Conservation (phyloP, 2,113 vertebrate genomes). For the Phainopepla nitens region DNA sequence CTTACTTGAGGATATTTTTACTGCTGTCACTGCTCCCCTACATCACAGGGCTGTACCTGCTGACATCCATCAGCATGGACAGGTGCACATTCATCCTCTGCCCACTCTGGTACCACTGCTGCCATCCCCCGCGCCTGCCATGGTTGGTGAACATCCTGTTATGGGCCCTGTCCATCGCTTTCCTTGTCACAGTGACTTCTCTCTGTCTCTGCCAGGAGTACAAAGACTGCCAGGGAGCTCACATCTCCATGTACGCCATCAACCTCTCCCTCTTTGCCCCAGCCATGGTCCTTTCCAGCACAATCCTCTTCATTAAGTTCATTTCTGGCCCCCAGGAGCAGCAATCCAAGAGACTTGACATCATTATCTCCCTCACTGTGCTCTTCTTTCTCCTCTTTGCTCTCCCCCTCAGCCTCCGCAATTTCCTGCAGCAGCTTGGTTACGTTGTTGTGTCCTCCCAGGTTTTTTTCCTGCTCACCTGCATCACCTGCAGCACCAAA, state of each 20-base stretch:
- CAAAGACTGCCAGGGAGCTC: not conserved
- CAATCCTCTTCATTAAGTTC: no score
- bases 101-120: constrained; percentile 15
- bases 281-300: constrained; percentile 18
- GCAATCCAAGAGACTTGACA: no score
- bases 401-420: not conserved
- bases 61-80: not conserved
- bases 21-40: not conserved
- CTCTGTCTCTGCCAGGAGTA: not conserved
- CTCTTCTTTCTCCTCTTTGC: not conserved
- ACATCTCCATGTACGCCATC: not conserved
- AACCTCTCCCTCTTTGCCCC: not conserved
- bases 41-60: not conserved
- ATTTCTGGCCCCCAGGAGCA: no score
- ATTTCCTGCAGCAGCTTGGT: not conserved
- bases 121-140: not conserved
- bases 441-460: fast-evolving
- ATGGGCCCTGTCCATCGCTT: constrained; percentile 39
- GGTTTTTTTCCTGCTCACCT: not conserved
- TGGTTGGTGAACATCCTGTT: constrained; percentile 10
- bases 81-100: not conserved
- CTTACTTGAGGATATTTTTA: not conserved
- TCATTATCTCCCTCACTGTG: no score
- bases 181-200: constrained; percentile 32
- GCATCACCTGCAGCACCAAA: not conserved